These are phyloP conservation scores for Calvadosia cruxmelitensis DNA, from an alignment of 30 jellyfish, hydroid and myxozoan species.

Conservation along the genomic window DNA sequence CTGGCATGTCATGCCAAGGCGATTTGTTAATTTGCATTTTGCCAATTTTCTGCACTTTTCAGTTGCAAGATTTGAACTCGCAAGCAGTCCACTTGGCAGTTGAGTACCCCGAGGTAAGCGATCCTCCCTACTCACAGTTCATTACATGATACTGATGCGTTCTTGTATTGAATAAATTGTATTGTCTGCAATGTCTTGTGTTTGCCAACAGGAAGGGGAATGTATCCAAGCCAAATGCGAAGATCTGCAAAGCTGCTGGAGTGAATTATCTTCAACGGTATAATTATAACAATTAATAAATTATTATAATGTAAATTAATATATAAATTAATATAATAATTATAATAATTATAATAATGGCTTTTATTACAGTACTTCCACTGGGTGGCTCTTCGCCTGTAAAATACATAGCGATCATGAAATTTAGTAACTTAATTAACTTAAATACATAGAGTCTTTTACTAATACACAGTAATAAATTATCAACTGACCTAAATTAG, in stretches of 20 bases:
- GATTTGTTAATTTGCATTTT: neutral
- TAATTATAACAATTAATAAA: neutral
- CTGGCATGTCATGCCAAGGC: neutral
- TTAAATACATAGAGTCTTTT: too few species aligned
- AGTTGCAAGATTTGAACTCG: conserved; percentile 48
- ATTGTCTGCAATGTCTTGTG: neutral
- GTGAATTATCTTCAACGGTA: conserved; percentile 58
- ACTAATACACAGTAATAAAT: too few species aligned
- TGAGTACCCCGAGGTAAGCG: conserved; percentile 39
- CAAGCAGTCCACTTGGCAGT: conserved; percentile 37
- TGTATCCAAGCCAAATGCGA: conserved; percentile 36
- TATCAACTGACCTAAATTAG: too few species aligned
- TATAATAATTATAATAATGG: neutral
- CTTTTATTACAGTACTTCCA: too few species aligned
- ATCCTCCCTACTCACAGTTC: neutral
- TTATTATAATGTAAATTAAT: neutral
- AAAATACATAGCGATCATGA: too few species aligned
- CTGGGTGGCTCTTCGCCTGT: too few species aligned
- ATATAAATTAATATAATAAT: neutral
- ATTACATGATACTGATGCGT: neutral
- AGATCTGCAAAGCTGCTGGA: conserved; percentile 84
- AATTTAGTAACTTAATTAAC: too few species aligned
- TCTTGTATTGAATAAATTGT: neutral
- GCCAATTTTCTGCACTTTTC: too few species aligned
- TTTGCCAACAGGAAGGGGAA: conserved; percentile 46